Conservation (phyloP, 2,797 vertebrate genomes). For the Falco naumanni region DNA sequence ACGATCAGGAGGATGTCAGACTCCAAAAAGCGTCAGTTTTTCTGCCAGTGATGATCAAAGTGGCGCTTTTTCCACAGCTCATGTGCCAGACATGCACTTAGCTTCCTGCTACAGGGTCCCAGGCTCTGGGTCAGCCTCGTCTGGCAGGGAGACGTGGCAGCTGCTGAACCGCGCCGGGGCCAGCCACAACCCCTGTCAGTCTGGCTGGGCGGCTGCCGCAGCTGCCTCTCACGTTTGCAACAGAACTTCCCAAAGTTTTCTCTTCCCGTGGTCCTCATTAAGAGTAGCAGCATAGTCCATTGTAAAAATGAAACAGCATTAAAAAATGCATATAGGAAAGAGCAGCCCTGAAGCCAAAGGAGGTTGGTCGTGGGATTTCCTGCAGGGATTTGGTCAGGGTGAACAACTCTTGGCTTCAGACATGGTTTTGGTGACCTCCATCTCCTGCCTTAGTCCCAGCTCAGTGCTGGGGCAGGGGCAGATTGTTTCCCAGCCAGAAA, state of each 20-base stretch:
- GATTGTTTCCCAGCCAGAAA: background rate
- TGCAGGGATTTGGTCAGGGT: background rate
- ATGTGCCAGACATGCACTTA: background rate
- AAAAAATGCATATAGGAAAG: background rate
- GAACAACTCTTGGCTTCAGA: background rate
- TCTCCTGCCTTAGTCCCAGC: background rate
- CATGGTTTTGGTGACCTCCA: background rate
- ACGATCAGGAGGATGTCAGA: background rate
- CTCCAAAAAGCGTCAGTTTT: conserved; percentile 14
- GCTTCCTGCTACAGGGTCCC: background rate
- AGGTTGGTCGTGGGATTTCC: background rate
- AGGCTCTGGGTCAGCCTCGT: background rate
- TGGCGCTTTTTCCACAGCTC: background rate
- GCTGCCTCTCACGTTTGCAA: background rate
- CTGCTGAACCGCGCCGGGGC: background rate
- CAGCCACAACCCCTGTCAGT: background rate
- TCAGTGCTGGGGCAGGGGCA: accelerated
- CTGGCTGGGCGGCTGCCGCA: accelerated
- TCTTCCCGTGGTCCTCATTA: background rate
- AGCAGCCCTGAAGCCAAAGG: background rate
- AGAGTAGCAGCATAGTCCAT: background rate
- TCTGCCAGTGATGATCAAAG: background rate
- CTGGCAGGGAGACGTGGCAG: conserved; percentile 23
- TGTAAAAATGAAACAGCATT: background rate
- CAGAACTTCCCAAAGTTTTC: background rate